Base-by-base conservation (phyloP, 1,140 invertebrate species). In the Pteromalus puparum region DNA sequence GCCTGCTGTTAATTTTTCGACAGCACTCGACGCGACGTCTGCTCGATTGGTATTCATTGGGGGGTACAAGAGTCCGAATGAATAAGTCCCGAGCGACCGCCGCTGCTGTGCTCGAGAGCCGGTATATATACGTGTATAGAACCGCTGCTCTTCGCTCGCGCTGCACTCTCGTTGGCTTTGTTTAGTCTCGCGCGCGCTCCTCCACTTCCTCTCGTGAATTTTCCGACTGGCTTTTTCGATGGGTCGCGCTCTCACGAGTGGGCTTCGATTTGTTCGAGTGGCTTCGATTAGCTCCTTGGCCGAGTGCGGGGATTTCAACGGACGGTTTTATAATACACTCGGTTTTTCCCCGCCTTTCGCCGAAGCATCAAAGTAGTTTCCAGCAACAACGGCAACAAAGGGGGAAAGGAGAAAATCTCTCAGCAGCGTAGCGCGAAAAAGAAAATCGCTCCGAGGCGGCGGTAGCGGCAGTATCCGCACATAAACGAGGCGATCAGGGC, bases 51-150 rank as follows among this genome's bases (percentile, higher is more conserved):
- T 70, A 70, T 70, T 70, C 67, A 70, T 70, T 9, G n/a, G 67
- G 65, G 34, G 77, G 26, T 70, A 67, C 67, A 38, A 70, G n/a
- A 26, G 42, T 34, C 70, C 46, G 80, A 68, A 81, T 81, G 65
- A 81, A 74, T 81, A 81, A 81, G 70, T 74, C 68, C 28, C 21
- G 42, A 65, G 70, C 68, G 38, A 5, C 18, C 38, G 38, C 46
- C 24, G n/a, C 72, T 42, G 21, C 72, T 42, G 21, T 61, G 18
- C 53, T 18, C 53, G 53, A 61, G 18, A 61, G 21, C 18, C 18
- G 4, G 53, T 61, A 30, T 72, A 72, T 21, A 72, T 30, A 15
- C 30, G 26, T 72, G 6, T 28, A 72, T 21, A 72, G 6, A 72
- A 28, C 7, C 1, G 68, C 68, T 30, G 68, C 68, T 72, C 68